Evolutionary conservation across 2,113 vertebrate genomes (phyloP), one percentile per base, ranked within the genome.

Genomic region (Ageneiosus marmoratus): DNA sequence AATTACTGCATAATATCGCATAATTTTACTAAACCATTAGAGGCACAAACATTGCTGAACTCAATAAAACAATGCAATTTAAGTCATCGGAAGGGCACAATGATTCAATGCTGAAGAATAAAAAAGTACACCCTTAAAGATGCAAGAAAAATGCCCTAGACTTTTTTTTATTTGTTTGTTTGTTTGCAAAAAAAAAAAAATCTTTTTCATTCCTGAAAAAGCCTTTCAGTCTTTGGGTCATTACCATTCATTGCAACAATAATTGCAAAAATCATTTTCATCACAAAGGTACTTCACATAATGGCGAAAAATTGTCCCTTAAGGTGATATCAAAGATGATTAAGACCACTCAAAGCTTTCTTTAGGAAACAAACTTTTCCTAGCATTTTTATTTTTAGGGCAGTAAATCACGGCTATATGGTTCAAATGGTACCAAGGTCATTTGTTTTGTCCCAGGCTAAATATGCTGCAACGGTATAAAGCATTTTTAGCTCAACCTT

Each of bases 401-500:
- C 44, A 29, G 6, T n/a, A 63, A 79, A 51, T 34, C 12, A 50
- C 9, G 4, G 24, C 22, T 58, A 24, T 32, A 78, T 44, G 37
- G 44, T 32, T 65, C 44, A 65, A 22, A 7, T 41, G 15, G 24
- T 29, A 44, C n/a, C n/a, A 83, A 44, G 16, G 37, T 81, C 51
- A 56, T 55, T 56, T 67, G 15, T 69, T 69, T 44, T 8, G 51
- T 77, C 29, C 4, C n/a, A 55, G 34, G 22, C 44, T 65, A 51
- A 41, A 77, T 34, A 48, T 41, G 13, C 22, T 41, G 16, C 46
- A 53, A 4, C 2, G 1, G 11, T 53, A 55, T 77, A 67, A 76
- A 83, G 27, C 81, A 67, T 83, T 60, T 83, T 60, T 56, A 56
- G 29, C 37, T 67, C 44, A 73, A 34, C 72, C 55, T 67, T 46